Base-by-base conservation (phyloP, 2,797 vertebrate species). In the Pantherophis alleghaniensis region DNA sequence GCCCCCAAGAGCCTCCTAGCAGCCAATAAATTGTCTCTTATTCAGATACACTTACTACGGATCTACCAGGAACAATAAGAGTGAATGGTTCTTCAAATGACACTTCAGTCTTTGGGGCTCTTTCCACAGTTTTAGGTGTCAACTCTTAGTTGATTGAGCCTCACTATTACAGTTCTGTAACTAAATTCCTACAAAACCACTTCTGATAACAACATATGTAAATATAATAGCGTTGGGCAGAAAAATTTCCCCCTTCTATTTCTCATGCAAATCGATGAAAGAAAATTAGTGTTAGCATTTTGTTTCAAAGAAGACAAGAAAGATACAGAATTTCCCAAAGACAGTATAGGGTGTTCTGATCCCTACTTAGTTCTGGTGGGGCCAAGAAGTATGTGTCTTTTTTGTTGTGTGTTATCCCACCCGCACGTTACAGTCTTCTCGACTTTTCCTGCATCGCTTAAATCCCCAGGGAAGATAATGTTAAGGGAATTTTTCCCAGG, bases 1-100 rank as follows among this genome's bases (percentile, higher is more conserved):
- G 93, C 22, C 51, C 16, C 16, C 93, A 91, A 22, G 86, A 97
- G 90, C 87, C 90, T 95, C 86, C 86, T 96, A 95, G 95, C 79
- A 93, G 5, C 90, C 90, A 95, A 92, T 96, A 96, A 97, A 96
- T 93, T 88, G 92, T 89, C 87, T 87, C 60, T 92, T 95, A 96
- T 89, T 56, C 89, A 95, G 92, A 18, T 57, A 51, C 96, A 88
- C 59, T 94, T 86, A 94, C 61, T 93, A 94, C 96, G 32, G 32
- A 88, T 94, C 90, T 92, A 96, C 51, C 26, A 94, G 92, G 91
- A 26, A 26, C 51, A 51, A 91, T n/a, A 94, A 18, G 59, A 83
- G 95, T 93, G 59, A 86, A 86, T 11, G 7, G 28, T 91, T 89
- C 5, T 95, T 83, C 51, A 63, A 89, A 94, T 0, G 60, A 95